Conservation (phyloP, 2,113 vertebrate species). For the Pterocles burchelli region DNA sequence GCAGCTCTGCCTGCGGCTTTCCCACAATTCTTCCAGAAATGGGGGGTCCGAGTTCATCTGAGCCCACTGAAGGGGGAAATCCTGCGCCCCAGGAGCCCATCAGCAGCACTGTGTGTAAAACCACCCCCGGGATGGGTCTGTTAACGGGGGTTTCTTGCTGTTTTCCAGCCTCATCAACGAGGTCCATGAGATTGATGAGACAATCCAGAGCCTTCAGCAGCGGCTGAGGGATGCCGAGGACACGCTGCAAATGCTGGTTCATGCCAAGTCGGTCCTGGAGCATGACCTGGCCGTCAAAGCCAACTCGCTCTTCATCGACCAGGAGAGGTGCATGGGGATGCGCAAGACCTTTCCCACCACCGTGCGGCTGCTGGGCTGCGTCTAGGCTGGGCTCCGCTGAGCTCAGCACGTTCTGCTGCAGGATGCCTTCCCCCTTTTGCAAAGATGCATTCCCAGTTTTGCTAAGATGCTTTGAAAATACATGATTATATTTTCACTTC, state of each 20-base stretch:
- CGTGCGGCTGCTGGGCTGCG: slow-evolving; percentile 82
- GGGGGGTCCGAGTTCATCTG: accelerated
- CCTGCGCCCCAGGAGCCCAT: background rate
- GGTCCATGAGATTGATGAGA: slow-evolving; percentile 88
- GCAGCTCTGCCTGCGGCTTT: background rate
- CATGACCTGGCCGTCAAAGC: slow-evolving; percentile 90
- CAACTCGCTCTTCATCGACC: slow-evolving; percentile 91
- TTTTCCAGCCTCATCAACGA: slow-evolving; percentile 84
- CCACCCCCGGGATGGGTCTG: accelerated
- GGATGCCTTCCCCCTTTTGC: background rate
- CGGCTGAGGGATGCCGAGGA: slow-evolving; percentile 86
- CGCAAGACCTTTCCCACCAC: slow-evolving; percentile 89
- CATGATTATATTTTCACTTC: background rate
- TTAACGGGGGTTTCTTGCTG: background rate
- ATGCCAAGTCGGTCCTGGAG: slow-evolving; percentile 85
- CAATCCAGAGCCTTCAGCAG: slow-evolving; percentile 83
- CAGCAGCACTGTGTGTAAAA: background rate
- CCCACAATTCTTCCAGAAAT: background rate
- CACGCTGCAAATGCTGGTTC: slow-evolving; percentile 84
- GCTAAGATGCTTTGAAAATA: background rate
- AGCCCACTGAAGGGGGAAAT: background rate
- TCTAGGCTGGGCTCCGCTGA: slow-evolving; percentile 49
- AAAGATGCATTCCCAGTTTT: too few relatives aligned
- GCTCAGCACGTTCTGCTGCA: accelerated
- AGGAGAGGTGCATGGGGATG: slow-evolving; percentile 95